Conservation (phyloP, 2,113 vertebrate genomes). For the Pimephales promelas region DNA sequence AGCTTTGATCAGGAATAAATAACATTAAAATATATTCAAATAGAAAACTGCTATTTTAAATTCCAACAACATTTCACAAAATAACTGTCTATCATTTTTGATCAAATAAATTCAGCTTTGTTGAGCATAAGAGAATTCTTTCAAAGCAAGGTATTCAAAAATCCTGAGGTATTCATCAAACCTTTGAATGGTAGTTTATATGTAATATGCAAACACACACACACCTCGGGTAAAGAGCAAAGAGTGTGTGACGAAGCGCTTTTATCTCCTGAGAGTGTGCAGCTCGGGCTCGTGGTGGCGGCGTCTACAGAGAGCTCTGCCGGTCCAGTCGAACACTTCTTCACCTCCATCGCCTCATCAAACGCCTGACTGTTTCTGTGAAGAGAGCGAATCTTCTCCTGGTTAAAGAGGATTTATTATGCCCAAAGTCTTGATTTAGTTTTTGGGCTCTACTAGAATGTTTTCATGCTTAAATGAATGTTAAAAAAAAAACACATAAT, state of each 20-base stretch:
- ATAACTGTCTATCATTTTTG: too few relatives aligned
- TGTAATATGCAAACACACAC: background rate
- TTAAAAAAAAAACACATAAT: too few relatives aligned
- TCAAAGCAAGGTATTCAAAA: background rate
- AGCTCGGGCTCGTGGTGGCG: background rate
- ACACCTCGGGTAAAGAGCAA: constrained; percentile 1
- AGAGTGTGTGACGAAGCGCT: background rate
- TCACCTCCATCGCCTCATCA: constrained; percentile 50
- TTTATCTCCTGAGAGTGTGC: background rate
- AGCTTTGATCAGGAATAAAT: too few relatives aligned
- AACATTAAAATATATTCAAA: too few relatives aligned
- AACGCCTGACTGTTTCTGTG: constrained; percentile 64
- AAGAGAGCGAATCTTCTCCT: background rate
- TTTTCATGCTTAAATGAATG: too few relatives aligned
- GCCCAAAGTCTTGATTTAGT: too few relatives aligned
- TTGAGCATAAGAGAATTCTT: too few relatives aligned
- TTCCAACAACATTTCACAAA: too few relatives aligned
- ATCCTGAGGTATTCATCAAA: too few relatives aligned
- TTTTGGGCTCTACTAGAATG: too few relatives aligned
- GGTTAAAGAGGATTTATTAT: background rate
- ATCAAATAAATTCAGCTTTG: too few relatives aligned
- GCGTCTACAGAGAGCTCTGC: background rate
- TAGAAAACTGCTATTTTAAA: too few relatives aligned
- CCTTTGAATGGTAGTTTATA: background rate
- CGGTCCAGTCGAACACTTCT: background rate